Conservation (phyloP, 2,113 vertebrate genomes). For the Apteryx mantelli region DNA sequence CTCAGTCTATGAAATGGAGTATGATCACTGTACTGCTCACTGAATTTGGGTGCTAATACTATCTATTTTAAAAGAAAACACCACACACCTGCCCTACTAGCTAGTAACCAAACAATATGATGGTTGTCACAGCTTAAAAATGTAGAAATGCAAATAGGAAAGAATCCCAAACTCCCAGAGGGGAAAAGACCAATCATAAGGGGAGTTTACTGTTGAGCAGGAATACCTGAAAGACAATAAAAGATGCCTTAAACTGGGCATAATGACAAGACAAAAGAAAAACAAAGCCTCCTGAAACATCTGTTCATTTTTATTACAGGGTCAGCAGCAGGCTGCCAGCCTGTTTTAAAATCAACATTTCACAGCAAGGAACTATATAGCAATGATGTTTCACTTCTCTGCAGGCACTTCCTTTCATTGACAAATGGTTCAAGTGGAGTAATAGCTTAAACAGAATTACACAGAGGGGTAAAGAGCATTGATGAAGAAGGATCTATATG, state of each 20-base stretch:
- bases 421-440: background rate
- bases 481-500: background rate
- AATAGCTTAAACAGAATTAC: constrained; percentile 41
- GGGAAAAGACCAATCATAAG: background rate
- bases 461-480: background rate
- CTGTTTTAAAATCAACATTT: constrained; percentile 69
- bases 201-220: background rate
- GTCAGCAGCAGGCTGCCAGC: constrained; percentile 20
- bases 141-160: constrained; percentile 25
- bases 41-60: background rate
- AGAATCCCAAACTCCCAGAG: background rate
- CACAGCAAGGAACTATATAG: constrained; percentile 59
- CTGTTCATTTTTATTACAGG: constrained; percentile 1
- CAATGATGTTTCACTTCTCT: constrained; percentile 52
- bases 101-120: background rate
- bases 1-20: background rate
- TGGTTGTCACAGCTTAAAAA: constrained; percentile 6
- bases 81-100: constrained; percentile 8
- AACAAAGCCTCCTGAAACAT: constrained; percentile 44
- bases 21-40: background rate
- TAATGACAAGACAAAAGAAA: constrained; percentile 54
- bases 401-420: constrained; percentile 56
- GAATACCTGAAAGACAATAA: background rate
- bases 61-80: constrained; percentile 15
- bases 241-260: constrained; percentile 50